Percentiles rank a stretch among this genome's conserved stretches.
Evolutionary conservation across 2,113 vertebrate genomes (phyloP).

Genomic region (Leucoraja erinaceus): DNA sequence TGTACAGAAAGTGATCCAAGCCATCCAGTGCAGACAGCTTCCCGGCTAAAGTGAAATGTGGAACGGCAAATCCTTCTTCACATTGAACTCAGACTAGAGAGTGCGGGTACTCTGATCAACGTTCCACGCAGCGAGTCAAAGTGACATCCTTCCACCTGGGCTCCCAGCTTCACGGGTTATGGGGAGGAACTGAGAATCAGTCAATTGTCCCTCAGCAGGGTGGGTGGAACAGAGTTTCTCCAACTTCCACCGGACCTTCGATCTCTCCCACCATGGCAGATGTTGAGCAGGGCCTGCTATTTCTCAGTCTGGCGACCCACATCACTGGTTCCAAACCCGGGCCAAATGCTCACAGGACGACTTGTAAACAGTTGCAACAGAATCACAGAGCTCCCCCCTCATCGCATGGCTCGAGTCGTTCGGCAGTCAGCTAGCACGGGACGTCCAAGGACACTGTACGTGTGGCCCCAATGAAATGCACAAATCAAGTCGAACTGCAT

Average conservation of each 20-base stretch:
- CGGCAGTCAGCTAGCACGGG: background rate
- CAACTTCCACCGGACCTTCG: background rate
- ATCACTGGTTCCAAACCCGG: background rate
- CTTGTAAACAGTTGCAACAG: background rate
- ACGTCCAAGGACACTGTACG: background rate
- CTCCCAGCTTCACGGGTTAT: too few species aligned
- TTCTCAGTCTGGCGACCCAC: background rate
- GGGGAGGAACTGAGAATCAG: too few species aligned
- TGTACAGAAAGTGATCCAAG: background rate
- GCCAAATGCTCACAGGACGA: background rate
- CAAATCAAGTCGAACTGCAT: background rate
- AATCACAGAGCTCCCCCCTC: background rate
- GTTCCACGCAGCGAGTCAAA: background rate
- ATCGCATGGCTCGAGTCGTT: background rate
- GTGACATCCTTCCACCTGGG: too few species aligned
- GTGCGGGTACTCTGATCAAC: background rate
- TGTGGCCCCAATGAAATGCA: constrained; percentile 10
- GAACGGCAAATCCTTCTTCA: background rate
- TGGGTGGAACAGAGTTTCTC: too few species aligned
- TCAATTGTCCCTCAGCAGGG: background rate
- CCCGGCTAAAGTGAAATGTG: background rate
- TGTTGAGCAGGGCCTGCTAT: background rate
- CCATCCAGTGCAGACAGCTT: background rate
- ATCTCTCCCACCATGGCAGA: background rate
- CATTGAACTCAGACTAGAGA: background rate